Evolutionary conservation across 2,797 vertebrate genomes (phyloP), one percentile per base, ranked within the genome.

Genomic region (Phataginus tricuspis): DNA sequence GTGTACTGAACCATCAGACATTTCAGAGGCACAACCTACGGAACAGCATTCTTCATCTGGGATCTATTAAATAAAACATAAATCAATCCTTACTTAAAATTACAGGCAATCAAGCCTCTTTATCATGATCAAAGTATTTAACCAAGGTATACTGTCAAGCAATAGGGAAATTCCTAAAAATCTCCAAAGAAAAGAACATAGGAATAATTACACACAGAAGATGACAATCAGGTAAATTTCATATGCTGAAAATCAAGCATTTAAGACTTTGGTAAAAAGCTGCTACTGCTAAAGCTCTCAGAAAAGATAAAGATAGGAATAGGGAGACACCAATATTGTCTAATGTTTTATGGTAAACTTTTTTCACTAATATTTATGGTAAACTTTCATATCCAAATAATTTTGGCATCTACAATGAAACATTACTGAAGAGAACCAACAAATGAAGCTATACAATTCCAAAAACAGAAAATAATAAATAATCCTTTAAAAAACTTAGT

Each of bases 181-280:
- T 51, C 29, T 94, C 31, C 34, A 21, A 29, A 55, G 64, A 94
- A 91, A 84, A 45, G 29, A 68, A 37, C 51, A 51, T 11, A 87
- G 42, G 18, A 90, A 86, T 12, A 86, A 18, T 69, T 71, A 72
- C 10, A 79, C 18, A 37, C 4, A 68, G 29, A 61, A 92, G 42
- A 78, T 93, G 18, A 95, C 91, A 95, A 83, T 87, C n/a, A 78
- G 39, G 13, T 10, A 90, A 57, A 29, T 71, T 83, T 93, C 69
- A 90, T 19, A 75, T 39, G 15, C n/a, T 37, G 34, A 88, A 93
- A 61, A 61, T 61, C 42, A 88, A 85, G 74, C 55, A 64, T 23
- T 29, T 37, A 86, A 85, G 34, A 69, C 18, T 94, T 74, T 74
- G n/a, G 49, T 86, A 57, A 90, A 57, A 93, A 86, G 55, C 16